Evolutionary conservation across 2,113 vertebrate species (phyloP).

Genomic region (Paradoxurus hermaphroditus): DNA sequence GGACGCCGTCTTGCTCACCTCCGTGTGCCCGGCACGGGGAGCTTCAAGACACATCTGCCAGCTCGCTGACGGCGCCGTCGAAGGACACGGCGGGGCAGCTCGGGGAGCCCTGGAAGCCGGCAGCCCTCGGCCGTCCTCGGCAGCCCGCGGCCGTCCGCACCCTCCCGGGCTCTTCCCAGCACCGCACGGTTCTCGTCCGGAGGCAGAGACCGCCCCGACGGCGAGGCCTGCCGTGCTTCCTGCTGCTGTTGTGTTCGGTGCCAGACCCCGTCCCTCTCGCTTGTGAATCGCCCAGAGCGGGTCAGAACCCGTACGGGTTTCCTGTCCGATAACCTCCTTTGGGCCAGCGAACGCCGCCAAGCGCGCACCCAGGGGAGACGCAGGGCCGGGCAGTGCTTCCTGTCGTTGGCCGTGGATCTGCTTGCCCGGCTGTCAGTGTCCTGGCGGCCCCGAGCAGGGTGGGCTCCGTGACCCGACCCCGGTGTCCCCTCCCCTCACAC

Average conservation of each 20-base stretch:
- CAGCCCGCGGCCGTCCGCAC: accelerated
- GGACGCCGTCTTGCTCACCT: background rate
- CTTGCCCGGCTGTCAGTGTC: no score
- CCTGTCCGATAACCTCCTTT: background rate
- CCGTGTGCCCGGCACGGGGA: background rate
- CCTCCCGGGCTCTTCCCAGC: background rate
- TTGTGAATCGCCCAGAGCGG: background rate
- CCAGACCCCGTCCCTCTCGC: no score
- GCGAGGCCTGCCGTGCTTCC: accelerated
- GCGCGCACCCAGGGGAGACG: accelerated
- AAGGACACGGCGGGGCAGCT: background rate
- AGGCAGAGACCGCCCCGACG: accelerated
- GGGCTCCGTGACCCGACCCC: accelerated
- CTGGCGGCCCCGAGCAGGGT: background rate
- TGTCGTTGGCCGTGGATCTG: no score
- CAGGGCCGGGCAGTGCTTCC: accelerated
- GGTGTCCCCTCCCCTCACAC: background rate
- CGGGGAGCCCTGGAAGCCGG: accelerated
- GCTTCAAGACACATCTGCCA: background rate
- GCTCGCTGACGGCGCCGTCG: background rate
- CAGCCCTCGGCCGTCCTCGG: accelerated
- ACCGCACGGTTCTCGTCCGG: background rate
- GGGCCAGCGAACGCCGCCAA: background rate
- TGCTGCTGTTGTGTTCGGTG: background rate
- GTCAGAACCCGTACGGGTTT: background rate